phyloP scores from a whole-genome alignment of 2,888 invertebrate genomes.

The Ganaspis brasiliensis region DNA sequence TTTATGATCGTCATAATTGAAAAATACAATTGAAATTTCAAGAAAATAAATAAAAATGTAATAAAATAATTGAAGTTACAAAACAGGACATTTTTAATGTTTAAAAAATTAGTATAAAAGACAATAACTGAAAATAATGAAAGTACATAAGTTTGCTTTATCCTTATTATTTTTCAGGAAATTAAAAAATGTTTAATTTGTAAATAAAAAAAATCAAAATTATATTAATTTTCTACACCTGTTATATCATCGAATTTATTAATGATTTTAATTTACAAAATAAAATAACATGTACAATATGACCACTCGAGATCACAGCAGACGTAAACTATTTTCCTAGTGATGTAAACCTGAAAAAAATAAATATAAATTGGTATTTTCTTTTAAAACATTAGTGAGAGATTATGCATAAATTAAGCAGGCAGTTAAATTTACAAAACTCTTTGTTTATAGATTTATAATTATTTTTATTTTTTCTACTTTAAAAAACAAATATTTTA shows the following conservation, averaged over 20 bases:
- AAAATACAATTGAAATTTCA: too few relatives aligned
- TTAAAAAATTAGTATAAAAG: too few relatives aligned
- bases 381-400: neutral
- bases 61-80: too few relatives aligned
- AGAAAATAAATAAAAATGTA: too few relatives aligned
- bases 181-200: neutral
- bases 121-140: too few relatives aligned
- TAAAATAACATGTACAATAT: conserved; percentile 23
- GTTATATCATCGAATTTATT: conserved; percentile 23
- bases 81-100: too few relatives aligned
- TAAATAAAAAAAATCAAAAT: neutral
- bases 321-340: conserved; percentile 7
- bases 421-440: too few relatives aligned
- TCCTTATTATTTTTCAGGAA: neutral
- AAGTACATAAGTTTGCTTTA: neutral
- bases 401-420: too few relatives aligned
- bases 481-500: neutral
- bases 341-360: conserved; percentile 21
- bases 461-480: too few relatives aligned
- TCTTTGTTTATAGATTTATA: too few relatives aligned
- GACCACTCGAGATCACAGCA: neutral
- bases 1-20: too few relatives aligned
- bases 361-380: neutral
- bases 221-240: neutral
- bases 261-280: conserved; percentile 13